Evolutionary conservation across 2,113 vertebrate species (phyloP).

Genomic region (Notiomystis cincta): DNA sequence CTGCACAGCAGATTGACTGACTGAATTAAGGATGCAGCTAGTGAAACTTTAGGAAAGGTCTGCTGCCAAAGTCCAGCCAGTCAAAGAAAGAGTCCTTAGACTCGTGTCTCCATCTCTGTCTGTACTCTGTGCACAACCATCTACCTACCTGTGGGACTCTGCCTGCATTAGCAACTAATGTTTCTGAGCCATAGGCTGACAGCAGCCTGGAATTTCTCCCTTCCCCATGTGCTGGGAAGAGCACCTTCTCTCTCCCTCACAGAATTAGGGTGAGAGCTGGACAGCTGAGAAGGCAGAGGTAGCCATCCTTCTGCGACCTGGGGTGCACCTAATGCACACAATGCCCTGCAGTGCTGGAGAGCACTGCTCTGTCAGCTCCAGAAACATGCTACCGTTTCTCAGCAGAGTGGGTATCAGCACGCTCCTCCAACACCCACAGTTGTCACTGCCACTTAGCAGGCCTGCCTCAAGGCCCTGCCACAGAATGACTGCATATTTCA

Average conservation of each 20-base stretch:
- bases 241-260: neutral
- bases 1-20: accelerated
- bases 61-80: neutral
- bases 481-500: neutral
- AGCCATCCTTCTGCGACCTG: neutral
- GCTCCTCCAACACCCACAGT: neutral
- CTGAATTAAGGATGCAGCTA: neutral
- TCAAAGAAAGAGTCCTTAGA: neutral
- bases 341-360: neutral
- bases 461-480: neutral
- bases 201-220: neutral
- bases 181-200: neutral
- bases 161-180: neutral
- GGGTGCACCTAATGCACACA: too few species aligned
- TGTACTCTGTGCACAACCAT: neutral
- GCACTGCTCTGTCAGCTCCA: neutral
- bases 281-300: neutral
- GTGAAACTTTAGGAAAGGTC: neutral
- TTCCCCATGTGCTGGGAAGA: neutral
- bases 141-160: neutral
- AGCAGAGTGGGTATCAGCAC: neutral
- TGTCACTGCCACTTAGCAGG: neutral
- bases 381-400: neutral
- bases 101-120: neutral
- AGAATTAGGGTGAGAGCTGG: neutral